Evolutionary conservation across 2,888 invertebrate species (phyloP).

Genomic region (Ophion costatus): DNA sequence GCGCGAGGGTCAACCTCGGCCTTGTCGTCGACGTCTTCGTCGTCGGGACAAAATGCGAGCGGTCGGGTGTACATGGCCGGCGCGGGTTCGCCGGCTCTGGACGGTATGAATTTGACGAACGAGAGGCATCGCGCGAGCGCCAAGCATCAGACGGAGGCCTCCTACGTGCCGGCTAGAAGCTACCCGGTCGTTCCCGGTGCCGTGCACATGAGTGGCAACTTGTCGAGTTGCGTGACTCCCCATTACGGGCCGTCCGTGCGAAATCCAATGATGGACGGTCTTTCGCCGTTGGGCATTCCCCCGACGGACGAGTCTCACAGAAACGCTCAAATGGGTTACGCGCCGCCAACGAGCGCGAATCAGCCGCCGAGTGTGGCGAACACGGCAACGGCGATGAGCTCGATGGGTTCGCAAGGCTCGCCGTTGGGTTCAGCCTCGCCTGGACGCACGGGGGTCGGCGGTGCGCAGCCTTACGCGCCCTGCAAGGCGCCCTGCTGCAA

Average conservation of each 20-base stretch:
- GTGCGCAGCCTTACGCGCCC: conserved; percentile 67
- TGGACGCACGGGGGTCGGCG: conserved; percentile 62
- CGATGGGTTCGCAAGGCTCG: conserved; percentile 62
- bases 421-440: conserved; percentile 67
- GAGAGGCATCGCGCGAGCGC: conserved; percentile 69
- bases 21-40: conserved; percentile 9
- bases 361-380: conserved; percentile 32
- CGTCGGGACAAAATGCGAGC: conserved; percentile 75
- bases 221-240: conserved; percentile 72
- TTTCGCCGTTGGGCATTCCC: conserved; percentile 67
- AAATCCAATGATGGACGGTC: conserved; percentile 75
- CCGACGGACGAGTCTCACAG: conserved; percentile 75
- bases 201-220: conserved; percentile 71
- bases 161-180: conserved; percentile 57
- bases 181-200: conserved; percentile 46
- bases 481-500: conserved; percentile 81
- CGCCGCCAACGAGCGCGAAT: conserved; percentile 70
- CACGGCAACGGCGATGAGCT: conserved; percentile 30
- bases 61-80: conserved; percentile 74
- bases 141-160: conserved; percentile 75
- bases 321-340: conserved; percentile 73
- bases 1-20: conserved; percentile 20
- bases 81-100: conserved; percentile 74
- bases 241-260: conserved; percentile 74
- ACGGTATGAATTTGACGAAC: conserved; percentile 71